Percentiles rank a stretch among this genome's conserved stretches.
Conservation (phyloP, 1,140 invertebrate species). For the Drosophila willistoni region DNA sequence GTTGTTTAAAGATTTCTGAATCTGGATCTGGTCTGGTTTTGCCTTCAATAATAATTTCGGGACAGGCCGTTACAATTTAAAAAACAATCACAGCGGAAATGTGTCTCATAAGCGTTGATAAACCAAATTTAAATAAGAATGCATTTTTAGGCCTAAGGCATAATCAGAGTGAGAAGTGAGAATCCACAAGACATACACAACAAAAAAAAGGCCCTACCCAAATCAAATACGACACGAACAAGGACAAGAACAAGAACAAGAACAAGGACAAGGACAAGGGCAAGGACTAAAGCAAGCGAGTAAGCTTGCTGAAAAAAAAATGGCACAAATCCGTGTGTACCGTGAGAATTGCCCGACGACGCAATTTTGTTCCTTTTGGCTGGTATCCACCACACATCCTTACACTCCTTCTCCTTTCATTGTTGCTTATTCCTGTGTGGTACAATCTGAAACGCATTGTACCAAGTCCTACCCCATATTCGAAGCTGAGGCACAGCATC, state of each 20-base stretch:
- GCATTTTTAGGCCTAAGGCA: slow-evolving; percentile 48
- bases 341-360: slow-evolving; percentile 49
- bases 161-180: slow-evolving; percentile 27
- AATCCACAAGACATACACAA: slow-evolving; percentile 39
- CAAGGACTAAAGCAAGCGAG: slow-evolving; percentile 27
- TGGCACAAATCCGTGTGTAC: slow-evolving; percentile 36
- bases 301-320: slow-evolving; percentile 37
- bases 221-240: slow-evolving; percentile 64
- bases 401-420: not conserved
- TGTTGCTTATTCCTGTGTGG: not conserved
- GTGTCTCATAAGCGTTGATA: slow-evolving; percentile 58
- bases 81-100: slow-evolving; percentile 71
- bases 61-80: slow-evolving; percentile 42
- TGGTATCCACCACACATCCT: slow-evolving; percentile 48
- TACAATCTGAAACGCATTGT: slow-evolving; percentile 11
- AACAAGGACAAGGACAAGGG: slow-evolving; percentile 51
- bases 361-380: slow-evolving; percentile 34
- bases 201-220: slow-evolving; percentile 61
- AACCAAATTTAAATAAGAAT: slow-evolving; percentile 67
- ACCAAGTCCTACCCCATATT: slow-evolving; percentile 34
- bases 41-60: slow-evolving; percentile 5
- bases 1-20: slow-evolving; percentile 7
- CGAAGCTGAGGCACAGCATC: slow-evolving; percentile 34
- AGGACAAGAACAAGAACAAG: slow-evolving; percentile 57
- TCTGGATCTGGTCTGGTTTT: not conserved